Conservation (phyloP, 2,888 invertebrate species). For the Tortricodes alternella region DNA sequence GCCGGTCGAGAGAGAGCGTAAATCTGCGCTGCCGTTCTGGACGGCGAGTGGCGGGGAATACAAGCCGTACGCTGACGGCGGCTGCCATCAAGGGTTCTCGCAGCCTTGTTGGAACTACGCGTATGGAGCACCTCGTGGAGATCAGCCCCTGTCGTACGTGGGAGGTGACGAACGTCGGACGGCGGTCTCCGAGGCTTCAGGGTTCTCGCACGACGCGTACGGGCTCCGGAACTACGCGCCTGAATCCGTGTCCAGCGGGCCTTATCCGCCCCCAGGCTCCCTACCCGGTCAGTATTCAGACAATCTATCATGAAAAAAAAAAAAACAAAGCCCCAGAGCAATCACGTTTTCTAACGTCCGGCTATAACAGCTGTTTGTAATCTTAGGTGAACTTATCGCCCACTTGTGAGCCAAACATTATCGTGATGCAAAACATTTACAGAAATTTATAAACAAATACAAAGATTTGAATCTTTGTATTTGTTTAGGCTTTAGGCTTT, state of each 20-base stretch:
- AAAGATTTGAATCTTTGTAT: slow-evolving; percentile 30
- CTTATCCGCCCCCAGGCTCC: slow-evolving; percentile 91
- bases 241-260: slow-evolving; percentile 88
- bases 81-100: slow-evolving; percentile 87
- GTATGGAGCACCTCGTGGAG: slow-evolving; percentile 84
- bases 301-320: no score
- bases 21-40: slow-evolving; percentile 88
- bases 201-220: slow-evolving; percentile 89
- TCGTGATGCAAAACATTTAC: slow-evolving; percentile 62
- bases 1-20: slow-evolving; percentile 84
- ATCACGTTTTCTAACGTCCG: slow-evolving; percentile 64
- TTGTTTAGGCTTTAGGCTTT: no score
- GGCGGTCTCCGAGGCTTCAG: slow-evolving; percentile 83
- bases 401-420: slow-evolving; percentile 52
- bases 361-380: slow-evolving; percentile 67
- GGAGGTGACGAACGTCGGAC: slow-evolving; percentile 87
- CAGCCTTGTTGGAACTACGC: slow-evolving; percentile 90
- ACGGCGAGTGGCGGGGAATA: slow-evolving; percentile 84
- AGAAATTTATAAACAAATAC: slow-evolving; percentile 72
- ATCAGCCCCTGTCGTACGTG: slow-evolving; percentile 87
- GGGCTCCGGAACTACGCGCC: slow-evolving; percentile 89
- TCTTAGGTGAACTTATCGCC: slow-evolving; percentile 68
- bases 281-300: slow-evolving; percentile 74
- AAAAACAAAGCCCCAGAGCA: slow-evolving; percentile 44
- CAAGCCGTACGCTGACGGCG: slow-evolving; percentile 81